Evolutionary conservation across 1,140 invertebrate species (phyloP), one percentile per base, ranked within the genome.

Genomic region (Tetranychus cinnabarinus): DNA sequence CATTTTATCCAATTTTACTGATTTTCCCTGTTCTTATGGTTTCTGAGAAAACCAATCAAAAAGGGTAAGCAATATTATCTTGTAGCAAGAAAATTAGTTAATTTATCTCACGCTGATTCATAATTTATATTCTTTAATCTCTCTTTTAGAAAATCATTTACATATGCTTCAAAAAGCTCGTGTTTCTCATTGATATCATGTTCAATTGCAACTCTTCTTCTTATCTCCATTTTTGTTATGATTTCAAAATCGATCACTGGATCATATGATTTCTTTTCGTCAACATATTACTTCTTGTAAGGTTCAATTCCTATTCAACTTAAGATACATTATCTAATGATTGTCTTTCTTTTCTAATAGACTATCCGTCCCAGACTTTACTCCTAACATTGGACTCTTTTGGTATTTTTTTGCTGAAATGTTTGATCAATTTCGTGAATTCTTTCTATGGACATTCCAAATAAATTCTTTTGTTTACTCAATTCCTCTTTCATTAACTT

Each of bases 321-420:
- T 48, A 23, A 23, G 0, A 23, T 39, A 36, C 50, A 31, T 59
- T 55, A 48, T 8, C 33, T 65, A 47, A 50, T 23, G 2, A 56
- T 54, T 61, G 31, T 31, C 39, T 42, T 1, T 42, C 56, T 55
- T 59, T 37, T n/a, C 39, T 50, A 59, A 33, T 50, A 68, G 67
- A 59, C 62, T 87, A 59, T 80, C 79, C 55, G 88, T 95, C 33
- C 86, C 88, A 34, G 92, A 98, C 75, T 75, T 97, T 55, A 85
- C 88, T 65, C 95, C 95, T 34, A 98, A 97, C 70, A 87, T 96
- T 68, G 95, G 95, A 3, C 74, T 98, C 0, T 98, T 96, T 72
- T 99, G 95, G 95, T 98, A 98, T 71, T 98, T 98, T 72, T 98
- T 98, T 70, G 96, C 90, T 0, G 93, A 98, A 77, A 95, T 98